Conservation (phyloP, 2,113 vertebrate species). For the Alces alces region DNA sequence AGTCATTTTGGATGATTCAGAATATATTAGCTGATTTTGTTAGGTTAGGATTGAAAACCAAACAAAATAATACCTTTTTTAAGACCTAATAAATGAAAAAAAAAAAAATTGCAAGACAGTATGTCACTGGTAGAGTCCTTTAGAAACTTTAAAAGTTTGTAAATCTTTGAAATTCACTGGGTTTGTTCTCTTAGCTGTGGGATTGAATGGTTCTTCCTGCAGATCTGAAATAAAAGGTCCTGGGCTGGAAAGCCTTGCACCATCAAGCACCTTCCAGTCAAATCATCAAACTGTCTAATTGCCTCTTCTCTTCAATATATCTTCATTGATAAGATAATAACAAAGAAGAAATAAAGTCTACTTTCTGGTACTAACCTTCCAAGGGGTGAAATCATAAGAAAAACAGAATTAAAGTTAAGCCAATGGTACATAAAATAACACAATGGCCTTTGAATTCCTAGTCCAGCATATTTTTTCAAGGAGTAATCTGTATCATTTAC, state of each 20-base stretch:
- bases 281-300: background rate
- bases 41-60: background rate
- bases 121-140: background rate
- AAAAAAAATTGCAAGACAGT: background rate
- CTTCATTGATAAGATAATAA: background rate
- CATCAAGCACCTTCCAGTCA: background rate
- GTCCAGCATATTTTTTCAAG: background rate
- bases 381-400: background rate
- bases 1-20: background rate
- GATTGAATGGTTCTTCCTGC: background rate
- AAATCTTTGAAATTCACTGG: background rate
- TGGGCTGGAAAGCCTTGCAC: background rate
- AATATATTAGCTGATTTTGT: background rate
- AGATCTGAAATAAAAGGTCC: background rate
- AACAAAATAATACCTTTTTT: background rate
- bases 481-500: background rate
- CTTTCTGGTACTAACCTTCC: background rate
- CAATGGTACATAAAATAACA: constrained; percentile 1
- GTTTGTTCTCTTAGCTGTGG: background rate
- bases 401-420: constrained; percentile 7
- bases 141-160: background rate
- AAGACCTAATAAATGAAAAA: background rate
- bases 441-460: background rate
- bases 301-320: background rate
- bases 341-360: background rate